Conservation (phyloP, 2,888 invertebrate genomes). For the Rhagonycha lutea region DNA sequence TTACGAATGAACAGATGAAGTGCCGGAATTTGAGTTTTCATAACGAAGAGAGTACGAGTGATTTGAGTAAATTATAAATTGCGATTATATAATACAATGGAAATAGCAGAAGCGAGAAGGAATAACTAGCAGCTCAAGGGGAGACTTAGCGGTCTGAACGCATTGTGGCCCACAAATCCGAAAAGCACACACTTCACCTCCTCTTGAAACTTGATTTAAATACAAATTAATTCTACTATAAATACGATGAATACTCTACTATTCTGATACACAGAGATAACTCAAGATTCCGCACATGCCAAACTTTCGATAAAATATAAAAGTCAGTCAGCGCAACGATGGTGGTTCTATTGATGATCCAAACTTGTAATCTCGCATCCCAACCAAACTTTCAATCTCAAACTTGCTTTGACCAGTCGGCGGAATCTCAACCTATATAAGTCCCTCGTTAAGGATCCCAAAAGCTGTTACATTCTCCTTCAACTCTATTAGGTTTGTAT, state of each 20-base stretch:
- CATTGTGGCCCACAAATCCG: constrained; percentile 28
- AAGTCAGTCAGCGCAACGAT: constrained; percentile 1
- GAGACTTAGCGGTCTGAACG: constrained; percentile 24
- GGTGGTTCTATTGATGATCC: constrained; percentile 25
- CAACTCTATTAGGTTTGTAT: constrained; percentile 14
- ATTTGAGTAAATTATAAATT: constrained; percentile 28
- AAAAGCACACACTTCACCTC: constrained; percentile 19
- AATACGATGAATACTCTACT: constrained; percentile 17
- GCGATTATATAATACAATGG: constrained; percentile 24
- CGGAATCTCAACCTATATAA: constrained; percentile 13
- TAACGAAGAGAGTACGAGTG: constrained; percentile 12
- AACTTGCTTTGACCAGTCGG: constrained; percentile 23
- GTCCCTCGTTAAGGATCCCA: constrained; percentile 14
- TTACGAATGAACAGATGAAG: constrained; percentile 24
- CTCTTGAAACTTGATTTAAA: constrained; percentile 22
- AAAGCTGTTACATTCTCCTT: constrained; percentile 18
- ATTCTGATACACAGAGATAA: not conserved
- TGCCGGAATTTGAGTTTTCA: constrained; percentile 22
- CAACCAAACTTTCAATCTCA: constrained; percentile 24
- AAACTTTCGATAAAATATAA: constrained; percentile 17
- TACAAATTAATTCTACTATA: constrained; percentile 26
- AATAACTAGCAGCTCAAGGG: constrained; percentile 21
- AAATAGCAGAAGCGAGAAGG: constrained; percentile 20
- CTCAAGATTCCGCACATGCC: constrained; percentile 14
- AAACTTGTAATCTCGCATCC: constrained; percentile 26